phyloP scores from a whole-genome alignment of 1,140 invertebrate genomes.

The Anoplophora glabripennis region DNA sequence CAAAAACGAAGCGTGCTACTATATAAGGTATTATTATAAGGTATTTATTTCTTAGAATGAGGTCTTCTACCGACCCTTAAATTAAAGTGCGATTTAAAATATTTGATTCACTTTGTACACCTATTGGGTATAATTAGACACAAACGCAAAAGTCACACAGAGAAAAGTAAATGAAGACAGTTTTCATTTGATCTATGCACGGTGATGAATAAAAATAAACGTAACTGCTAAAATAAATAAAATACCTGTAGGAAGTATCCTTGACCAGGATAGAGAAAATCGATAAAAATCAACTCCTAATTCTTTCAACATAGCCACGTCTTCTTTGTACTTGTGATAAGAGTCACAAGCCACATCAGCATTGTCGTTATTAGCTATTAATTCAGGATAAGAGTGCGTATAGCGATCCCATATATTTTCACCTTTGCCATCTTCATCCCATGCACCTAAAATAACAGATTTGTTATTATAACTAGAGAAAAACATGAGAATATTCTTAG shows the following conservation, averaged over 20 bases:
- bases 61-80: no score
- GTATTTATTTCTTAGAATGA: no score
- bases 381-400: slow-evolving; percentile 31
- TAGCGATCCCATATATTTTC: slow-evolving; percentile 47
- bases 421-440: slow-evolving; percentile 43
- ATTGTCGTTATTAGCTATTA: slow-evolving; percentile 47
- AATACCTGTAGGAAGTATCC: slow-evolving; percentile 39
- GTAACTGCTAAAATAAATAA: neutral
- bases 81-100: no score
- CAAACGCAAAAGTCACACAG: no score
- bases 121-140: no score
- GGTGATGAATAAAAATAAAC: neutral
- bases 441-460: slow-evolving; percentile 52
- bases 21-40: no score
- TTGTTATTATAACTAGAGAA: no score
- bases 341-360: slow-evolving; percentile 54
- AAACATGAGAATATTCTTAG: no score
- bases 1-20: no score
- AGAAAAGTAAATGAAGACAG: neutral
- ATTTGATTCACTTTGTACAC: no score
- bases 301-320: slow-evolving; percentile 50
- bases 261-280: slow-evolving; percentile 61
- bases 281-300: slow-evolving; percentile 51
- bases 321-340: slow-evolving; percentile 52
- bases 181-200: neutral